phyloP scores from a whole-genome alignment of 2,113 vertebrate genomes.

The Anarrhichthys ocellatus region DNA sequence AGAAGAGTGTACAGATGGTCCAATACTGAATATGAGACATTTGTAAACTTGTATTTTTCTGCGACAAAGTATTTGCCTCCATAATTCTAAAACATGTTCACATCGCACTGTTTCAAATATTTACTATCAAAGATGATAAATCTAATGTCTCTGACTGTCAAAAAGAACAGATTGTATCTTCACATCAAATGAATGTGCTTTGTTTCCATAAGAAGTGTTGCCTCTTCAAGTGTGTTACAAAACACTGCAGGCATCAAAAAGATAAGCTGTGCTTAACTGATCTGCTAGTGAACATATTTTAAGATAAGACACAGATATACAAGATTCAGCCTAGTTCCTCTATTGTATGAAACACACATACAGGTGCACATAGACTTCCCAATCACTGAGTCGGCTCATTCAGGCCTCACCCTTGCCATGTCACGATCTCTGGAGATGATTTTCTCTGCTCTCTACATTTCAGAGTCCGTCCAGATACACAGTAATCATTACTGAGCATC shows the following conservation, averaged over 20 bases:
- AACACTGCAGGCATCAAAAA: conserved; percentile 27
- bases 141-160: conserved; percentile 3
- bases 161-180: conserved; percentile 36
- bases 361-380: conserved; percentile 1
- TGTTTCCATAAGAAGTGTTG: conserved; percentile 19
- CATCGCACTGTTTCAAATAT: conserved; percentile 11
- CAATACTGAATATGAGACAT: not conserved
- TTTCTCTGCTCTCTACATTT: conserved; percentile 37
- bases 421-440: conserved; percentile 43
- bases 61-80: not conserved
- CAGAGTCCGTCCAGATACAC: conserved; percentile 27
- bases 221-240: conserved; percentile 17
- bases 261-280: conserved; percentile 42
- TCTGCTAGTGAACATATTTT: conserved; percentile 42
- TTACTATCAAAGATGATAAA: not conserved
- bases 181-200: conserved; percentile 41
- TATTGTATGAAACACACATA: conserved; percentile 1
- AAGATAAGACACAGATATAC: conserved; percentile 42
- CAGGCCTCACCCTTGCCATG: conserved; percentile 14
- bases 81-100: not conserved
- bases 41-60: conserved; percentile 1
- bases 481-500: conserved; percentile 42
- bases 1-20: conserved; percentile 8
- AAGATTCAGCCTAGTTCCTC: conserved; percentile 4
- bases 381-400: conserved; percentile 8